Evolutionary conservation across 2,888 invertebrate genomes (phyloP).

Genomic region (Drosophila planitibia): DNA sequence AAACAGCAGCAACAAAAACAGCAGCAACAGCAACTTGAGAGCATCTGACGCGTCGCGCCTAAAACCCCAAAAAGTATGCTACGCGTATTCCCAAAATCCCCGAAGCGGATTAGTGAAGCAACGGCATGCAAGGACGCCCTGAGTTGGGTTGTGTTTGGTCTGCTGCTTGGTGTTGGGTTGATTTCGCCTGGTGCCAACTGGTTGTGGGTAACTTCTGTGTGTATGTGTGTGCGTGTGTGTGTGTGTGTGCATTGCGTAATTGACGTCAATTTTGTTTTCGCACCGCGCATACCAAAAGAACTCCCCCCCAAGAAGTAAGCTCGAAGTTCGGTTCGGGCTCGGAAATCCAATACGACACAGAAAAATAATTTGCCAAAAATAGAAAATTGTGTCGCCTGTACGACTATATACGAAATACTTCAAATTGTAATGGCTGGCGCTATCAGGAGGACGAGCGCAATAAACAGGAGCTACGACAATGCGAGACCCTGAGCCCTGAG

Average conservation of each 20-base stretch:
- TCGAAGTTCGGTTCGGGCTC: constrained; percentile 8
- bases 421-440: constrained; percentile 70
- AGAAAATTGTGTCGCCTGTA: constrained; percentile 76
- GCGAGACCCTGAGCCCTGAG: constrained; percentile 14
- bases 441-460: constrained; percentile 52
- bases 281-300: constrained; percentile 83
- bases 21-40: constrained; percentile 57
- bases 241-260: constrained; percentile 84
- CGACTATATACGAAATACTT: constrained; percentile 53
- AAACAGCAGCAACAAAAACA: constrained; percentile 23
- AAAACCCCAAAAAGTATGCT: constrained; percentile 79
- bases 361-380: constrained; percentile 82
- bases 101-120: constrained; percentile 84
- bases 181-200: constrained; percentile 64
- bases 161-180: constrained; percentile 22
- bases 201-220: constrained; percentile 22
- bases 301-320: background rate
- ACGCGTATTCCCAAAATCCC: constrained; percentile 85
- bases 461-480: constrained; percentile 80
- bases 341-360: constrained; percentile 76
- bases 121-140: constrained; percentile 52
- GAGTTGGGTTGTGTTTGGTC: background rate
- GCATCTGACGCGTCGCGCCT: constrained; percentile 64
- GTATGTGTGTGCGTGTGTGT: constrained; percentile 5
- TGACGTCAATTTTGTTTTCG: constrained; percentile 86